Evolutionary conservation across 2,113 vertebrate genomes (phyloP).

Genomic region (Lampris megalopsis): DNA sequence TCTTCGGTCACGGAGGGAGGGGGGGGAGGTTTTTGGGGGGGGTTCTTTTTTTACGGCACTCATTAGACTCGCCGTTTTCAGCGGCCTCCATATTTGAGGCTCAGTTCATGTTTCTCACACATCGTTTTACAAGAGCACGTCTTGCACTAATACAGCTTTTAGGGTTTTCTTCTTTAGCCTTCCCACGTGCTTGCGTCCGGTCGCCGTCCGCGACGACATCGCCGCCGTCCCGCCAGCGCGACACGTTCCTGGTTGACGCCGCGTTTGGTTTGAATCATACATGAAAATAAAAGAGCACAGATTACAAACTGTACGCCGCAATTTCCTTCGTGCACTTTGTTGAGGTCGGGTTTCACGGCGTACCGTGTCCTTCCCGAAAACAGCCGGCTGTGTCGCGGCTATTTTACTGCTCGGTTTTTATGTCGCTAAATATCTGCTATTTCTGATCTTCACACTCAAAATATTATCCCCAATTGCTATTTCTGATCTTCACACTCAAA

Average conservation of each 20-base stretch:
- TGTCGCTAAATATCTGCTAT: background rate
- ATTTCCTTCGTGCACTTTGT: background rate
- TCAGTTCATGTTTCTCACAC: background rate
- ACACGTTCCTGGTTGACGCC: background rate
- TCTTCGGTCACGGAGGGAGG: background rate
- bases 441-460: background rate
- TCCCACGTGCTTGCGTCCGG: no score
- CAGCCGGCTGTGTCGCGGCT: no score
- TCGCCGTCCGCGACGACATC: no score
- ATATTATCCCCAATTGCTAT: background rate
- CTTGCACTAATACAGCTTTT: no score
- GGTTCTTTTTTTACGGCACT: constrained; percentile 4
- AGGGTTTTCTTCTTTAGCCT: no score
- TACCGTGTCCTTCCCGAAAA: no score
- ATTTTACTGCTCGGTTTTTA: background rate
- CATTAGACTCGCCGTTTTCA: constrained; percentile 18
- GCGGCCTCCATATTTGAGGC: constrained; percentile 10
- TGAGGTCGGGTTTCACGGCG: no score
- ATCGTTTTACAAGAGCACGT: background rate
- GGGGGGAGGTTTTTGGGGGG: no score
- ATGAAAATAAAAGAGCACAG: background rate
- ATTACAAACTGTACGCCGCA: background rate
- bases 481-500: background rate
- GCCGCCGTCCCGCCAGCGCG: background rate
- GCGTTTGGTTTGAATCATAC: background rate